Conservation (phyloP, 2,888 invertebrate genomes). For the Eremobia ochroleuca region DNA sequence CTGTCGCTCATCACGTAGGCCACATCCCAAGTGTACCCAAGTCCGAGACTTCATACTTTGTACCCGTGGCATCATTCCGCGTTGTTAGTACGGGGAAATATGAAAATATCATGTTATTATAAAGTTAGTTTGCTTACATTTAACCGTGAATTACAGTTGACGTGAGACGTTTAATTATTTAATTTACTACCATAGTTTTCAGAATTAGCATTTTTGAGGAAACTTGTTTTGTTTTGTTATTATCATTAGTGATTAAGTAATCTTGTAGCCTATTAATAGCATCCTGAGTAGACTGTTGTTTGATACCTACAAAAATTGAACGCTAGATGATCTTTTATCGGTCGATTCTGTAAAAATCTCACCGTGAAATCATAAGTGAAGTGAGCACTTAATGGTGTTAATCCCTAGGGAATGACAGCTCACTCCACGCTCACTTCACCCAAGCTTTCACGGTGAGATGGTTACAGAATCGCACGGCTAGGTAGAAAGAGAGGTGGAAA, state of each 20-base stretch:
- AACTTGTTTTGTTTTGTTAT: neutral
- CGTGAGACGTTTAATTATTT: constrained; percentile 57
- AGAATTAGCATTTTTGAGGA: neutral
- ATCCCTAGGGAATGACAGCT: too few species aligned
- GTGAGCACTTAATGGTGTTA: too few species aligned
- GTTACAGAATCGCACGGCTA: too few species aligned
- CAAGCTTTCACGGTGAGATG: too few species aligned
- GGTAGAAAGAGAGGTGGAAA: too few species aligned
- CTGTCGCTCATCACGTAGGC: constrained; percentile 50
- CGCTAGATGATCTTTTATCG: neutral
- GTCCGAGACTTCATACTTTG: constrained; percentile 83
- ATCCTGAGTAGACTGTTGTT: neutral
- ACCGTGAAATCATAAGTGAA: too few species aligned
- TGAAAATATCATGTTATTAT: constrained; percentile 84
- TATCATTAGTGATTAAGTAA: neutral
- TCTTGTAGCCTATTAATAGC: neutral
- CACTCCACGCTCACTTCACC: too few species aligned
- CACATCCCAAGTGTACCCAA: constrained; percentile 76
- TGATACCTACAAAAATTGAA: neutral
- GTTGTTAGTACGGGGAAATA: constrained; percentile 83
- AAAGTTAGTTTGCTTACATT: constrained; percentile 76
- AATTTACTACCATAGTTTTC: constrained; percentile 34
- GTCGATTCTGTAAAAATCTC: too few species aligned
- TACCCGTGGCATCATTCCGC: constrained; percentile 79
- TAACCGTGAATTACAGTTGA: constrained; percentile 72